phyloP scores from a whole-genome alignment of 2,113 vertebrate species.

The Micromys minutus region DNA sequence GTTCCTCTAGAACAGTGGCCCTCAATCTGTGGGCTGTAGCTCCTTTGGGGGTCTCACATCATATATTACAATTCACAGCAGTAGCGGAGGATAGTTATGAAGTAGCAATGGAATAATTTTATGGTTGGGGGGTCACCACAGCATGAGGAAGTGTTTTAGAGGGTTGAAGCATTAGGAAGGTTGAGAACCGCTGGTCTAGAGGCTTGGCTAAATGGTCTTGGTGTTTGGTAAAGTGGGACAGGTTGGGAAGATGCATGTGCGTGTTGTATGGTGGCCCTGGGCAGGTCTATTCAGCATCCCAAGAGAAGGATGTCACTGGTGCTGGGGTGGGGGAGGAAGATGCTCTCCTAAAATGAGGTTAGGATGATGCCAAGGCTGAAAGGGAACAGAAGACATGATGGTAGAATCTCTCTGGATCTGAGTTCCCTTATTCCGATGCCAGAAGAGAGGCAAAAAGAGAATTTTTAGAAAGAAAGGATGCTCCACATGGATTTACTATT shows the following conservation, averaged over 20 bases:
- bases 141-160: background rate
- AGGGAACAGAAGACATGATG: background rate
- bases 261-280: background rate
- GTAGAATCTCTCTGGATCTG: background rate
- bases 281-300: background rate
- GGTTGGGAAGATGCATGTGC: background rate
- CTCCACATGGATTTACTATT: conserved; percentile 10
- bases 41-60: too few relatives aligned
- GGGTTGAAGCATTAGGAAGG: background rate
- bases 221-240: background rate
- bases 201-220: background rate
- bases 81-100: too few relatives aligned
- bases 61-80: too few relatives aligned
- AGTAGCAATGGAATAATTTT: too few relatives aligned
- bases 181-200: background rate
- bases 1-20: background rate
- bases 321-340: background rate
- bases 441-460: background rate
- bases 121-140: background rate
- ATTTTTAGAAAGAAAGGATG: background rate
- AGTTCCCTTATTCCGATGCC: background rate
- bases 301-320: background rate
- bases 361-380: background rate
- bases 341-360: background rate
- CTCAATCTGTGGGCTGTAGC: too few relatives aligned